Base-by-base conservation (phyloP, 2,888 invertebrate genomes). In the Caenorhabditis japonica region DNA sequence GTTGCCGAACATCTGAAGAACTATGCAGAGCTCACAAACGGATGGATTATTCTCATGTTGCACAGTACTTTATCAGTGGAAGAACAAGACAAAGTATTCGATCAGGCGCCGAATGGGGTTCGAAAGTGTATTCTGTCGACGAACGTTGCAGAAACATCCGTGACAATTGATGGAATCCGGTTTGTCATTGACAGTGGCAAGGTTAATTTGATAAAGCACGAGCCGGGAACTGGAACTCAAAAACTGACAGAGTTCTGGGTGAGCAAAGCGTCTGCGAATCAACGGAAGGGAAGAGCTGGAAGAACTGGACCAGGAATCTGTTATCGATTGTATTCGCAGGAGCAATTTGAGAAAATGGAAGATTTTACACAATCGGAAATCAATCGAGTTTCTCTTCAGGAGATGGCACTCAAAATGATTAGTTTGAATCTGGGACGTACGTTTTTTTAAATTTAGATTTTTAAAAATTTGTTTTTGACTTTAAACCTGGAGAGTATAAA, bases 121-220 rank as follows among this genome's bases (percentile, higher is more conserved):
- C 91, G 99, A 58, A 99, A 99, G 88, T 97, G 97, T 88, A 94
- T 99, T 71, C 92, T 99, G 0, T 94, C 96, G 0, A 99, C 99
- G 0, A 99, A 99, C 87, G 97, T 99, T 66, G 97, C 99, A 0
- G 99, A 99, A 90, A 99, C 99, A 0, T 97, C 97, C 0, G 93
- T 99, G 3, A 99, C 99, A 0, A 97, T 99, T 59, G 99, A 99
- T 88, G 97, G 97, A 0, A 93, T 99, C 58, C 91, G 97, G 85
- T 99, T 99, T 89, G 97, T 99, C 0, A 92, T 94, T 0, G 97
- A 99, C 88, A 96, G 96, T 2, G 97, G 99, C 27, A 96, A 95
- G 91, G 85, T 84, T 49, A 86, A 86, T 62, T 66, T 97, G 89
- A 97, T 97, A 94, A 94, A 93, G 84, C 97, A 94, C 87, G 95